Conservation (phyloP, 1,140 invertebrate species). For the Macrostomum lignano region DNA sequence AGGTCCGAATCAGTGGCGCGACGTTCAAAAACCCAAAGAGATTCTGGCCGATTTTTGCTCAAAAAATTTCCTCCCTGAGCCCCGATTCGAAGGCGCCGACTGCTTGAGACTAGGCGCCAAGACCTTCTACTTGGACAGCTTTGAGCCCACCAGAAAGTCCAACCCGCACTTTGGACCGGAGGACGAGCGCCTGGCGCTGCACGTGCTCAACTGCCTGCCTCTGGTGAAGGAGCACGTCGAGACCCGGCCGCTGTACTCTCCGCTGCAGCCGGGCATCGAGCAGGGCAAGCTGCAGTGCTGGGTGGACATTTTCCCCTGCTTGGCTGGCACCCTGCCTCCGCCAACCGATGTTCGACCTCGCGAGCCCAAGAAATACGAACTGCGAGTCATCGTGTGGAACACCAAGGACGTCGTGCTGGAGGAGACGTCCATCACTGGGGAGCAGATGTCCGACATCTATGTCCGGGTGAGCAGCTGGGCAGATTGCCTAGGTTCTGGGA, state of each 20-base stretch:
- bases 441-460: slow-evolving; percentile 32
- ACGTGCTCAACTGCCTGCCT: slow-evolving; percentile 25
- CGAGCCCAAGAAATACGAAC: slow-evolving; percentile 23
- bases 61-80: slow-evolving; percentile 13
- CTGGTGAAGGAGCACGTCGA: slow-evolving; percentile 31
- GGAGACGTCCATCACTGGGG: slow-evolving; percentile 27
- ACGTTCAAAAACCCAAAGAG: slow-evolving; percentile 20
- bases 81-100: slow-evolving; percentile 15
- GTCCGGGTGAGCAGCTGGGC: no score
- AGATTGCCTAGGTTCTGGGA: no score
- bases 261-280: slow-evolving; percentile 27
- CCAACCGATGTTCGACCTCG: slow-evolving; percentile 26
- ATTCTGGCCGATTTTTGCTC: slow-evolving; percentile 23
- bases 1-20: slow-evolving; percentile 26
- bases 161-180: slow-evolving; percentile 12
- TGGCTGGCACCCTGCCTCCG: slow-evolving; percentile 21
- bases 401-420: slow-evolving; percentile 29
- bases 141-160: slow-evolving; percentile 3
- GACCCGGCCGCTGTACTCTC: slow-evolving; percentile 26
- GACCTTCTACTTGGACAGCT: slow-evolving; percentile 1
- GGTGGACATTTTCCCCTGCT: slow-evolving; percentile 29
- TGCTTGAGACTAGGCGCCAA: not conserved
- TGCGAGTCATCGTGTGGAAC: slow-evolving; percentile 29
- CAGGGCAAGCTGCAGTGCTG: slow-evolving; percentile 30
- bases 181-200: slow-evolving; percentile 27